Base-by-base conservation (phyloP, 2,113 vertebrate species). In the Noturus placidus region DNA sequence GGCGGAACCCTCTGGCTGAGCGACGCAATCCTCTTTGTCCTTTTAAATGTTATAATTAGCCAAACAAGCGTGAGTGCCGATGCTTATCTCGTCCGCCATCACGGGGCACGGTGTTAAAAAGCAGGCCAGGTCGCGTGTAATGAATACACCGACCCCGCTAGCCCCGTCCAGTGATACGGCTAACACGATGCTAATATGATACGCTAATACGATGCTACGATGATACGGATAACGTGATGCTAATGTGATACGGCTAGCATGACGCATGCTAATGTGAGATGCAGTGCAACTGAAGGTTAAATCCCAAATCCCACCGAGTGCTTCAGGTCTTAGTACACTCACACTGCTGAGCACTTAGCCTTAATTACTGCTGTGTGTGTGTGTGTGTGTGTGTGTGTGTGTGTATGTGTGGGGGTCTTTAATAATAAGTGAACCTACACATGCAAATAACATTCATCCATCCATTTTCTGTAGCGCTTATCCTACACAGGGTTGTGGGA, bases 21-120 rank as follows among this genome's bases (percentile, higher is more conserved):
- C 59, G 91, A 92, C 85, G 90, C 88, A 38, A 93, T 89, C 88
- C 92, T 93, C n/a, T 91, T 95, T 94, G 96, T 95, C 89, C 88
- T 95, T 95, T 93, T 94, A 95, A 95, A 94, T 92, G 87, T 93
- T 94, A 93, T 93, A 95, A 95, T 94, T 93, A 93, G 91, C 93
- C 92, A 95, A 94, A 94, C 92, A 90, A 94, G 90, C 92, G 89
- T 50, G 89, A 88, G 92, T 87, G 90, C 87, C 91, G 87, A 61
- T 33, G 90, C 90, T 94, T 95, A 94, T 94, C 92, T 93, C 79
- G 50, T 86, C 90, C 82, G 42, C 11, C 90, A 88, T 93, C 93
- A 93, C 79, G 91, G 92, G 88, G 83, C 91, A 91, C 83, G 87
- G 88, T 95, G 93, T 93, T 93, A 94, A 94, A 92, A 95, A 92